Percentiles rank a stretch among this genome's conserved stretches.
phyloP scores from a whole-genome alignment of 2,113 vertebrate genomes.

The Dicaeum eximium region DNA sequence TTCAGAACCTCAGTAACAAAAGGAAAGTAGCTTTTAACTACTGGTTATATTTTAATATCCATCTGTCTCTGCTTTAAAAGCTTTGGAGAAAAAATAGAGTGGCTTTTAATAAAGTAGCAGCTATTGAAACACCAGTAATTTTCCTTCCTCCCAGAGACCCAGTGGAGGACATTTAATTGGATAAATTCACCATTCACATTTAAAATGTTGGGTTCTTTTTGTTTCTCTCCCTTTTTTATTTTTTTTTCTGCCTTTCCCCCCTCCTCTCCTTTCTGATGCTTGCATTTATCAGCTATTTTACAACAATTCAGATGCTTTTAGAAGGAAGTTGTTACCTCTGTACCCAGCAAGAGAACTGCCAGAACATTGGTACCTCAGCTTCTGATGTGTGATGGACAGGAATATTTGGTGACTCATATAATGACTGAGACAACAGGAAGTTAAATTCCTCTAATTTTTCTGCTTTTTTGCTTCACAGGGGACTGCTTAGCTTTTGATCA shows the following conservation, averaged over 20 bases:
- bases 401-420: constrained; percentile 40
- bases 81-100: not conserved
- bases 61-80: constrained; percentile 13
- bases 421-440: constrained; percentile 9
- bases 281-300: not conserved
- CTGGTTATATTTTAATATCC: not conserved
- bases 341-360: not conserved
- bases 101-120: constrained; percentile 38
- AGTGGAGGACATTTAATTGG: constrained; percentile 1
- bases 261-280: not conserved
- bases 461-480: not conserved
- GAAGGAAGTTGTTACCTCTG: not conserved
- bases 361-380: not conserved
- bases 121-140: constrained; percentile 2
- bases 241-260: not conserved
- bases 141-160: constrained; percentile 7
- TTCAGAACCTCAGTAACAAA: not conserved
- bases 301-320: constrained; percentile 38
- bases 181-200: not conserved
- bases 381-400: not conserved
- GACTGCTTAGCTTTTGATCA: not conserved
- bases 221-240: not conserved
- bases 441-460: not conserved
- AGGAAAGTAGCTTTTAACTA: constrained; percentile 27
- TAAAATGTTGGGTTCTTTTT: not conserved